Conservation (phyloP, 2,888 invertebrate species). For the Drosophila mayaguana region DNA sequence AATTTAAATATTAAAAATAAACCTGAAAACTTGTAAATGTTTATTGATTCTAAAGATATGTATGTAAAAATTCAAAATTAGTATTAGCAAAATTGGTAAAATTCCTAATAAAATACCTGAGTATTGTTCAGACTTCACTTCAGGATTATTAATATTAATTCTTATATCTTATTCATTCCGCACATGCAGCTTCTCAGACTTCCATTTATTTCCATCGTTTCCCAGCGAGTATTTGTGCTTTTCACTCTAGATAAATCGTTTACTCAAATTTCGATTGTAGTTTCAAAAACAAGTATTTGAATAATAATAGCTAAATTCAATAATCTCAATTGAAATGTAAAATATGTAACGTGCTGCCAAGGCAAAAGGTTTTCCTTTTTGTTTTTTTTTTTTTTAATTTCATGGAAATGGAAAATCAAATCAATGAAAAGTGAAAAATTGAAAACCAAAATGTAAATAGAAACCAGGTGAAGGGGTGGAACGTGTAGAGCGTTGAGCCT, state of each 20-base stretch:
- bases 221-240: background rate
- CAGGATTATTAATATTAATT: background rate
- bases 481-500: conserved; percentile 5
- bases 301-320: background rate
- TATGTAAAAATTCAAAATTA: background rate
- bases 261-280: background rate
- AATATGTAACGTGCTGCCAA: background rate
- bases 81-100: too few species aligned
- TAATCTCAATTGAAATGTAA: conserved; percentile 3
- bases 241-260: background rate
- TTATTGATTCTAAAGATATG: too few species aligned
- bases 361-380: background rate
- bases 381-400: background rate
- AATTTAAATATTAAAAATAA: too few species aligned
- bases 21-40: too few species aligned
- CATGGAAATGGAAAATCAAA: conserved; percentile 22
- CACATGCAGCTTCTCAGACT: too few species aligned
- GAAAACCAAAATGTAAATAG: conserved; percentile 58
- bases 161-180: background rate
- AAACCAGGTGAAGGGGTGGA: conserved; percentile 4
- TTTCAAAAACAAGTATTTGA: background rate
- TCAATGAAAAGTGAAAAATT: conserved; percentile 68
- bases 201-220: background rate
- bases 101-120: too few species aligned
- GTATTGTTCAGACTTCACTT: background rate